These are phyloP conservation scores for Drosophila hamatofila DNA, from an alignment of 2,888 invertebrate species.

Conservation along the genomic window DNA sequence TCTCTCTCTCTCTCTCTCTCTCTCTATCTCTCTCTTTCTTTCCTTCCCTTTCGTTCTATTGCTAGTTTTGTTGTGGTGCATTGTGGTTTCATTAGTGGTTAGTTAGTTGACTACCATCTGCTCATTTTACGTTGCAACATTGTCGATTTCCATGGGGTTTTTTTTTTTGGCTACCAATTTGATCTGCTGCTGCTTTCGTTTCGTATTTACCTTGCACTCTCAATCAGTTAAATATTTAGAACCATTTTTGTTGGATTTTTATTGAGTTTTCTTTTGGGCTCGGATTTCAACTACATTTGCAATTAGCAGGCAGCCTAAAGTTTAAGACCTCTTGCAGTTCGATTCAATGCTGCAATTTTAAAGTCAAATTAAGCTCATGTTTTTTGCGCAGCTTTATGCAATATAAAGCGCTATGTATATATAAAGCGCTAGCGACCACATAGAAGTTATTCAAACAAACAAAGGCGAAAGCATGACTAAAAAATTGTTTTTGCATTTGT, in stretches of 20 bases:
- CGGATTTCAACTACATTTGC: no score
- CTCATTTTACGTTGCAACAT: conserved; percentile 7
- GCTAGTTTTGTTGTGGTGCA: conserved; percentile 19
- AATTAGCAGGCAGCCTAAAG: background rate
- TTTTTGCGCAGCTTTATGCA: background rate
- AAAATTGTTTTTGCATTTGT: conserved; percentile 21
- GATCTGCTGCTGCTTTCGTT: background rate
- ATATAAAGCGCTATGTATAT: no score
- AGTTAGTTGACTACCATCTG: conserved; percentile 18
- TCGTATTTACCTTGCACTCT: conserved; percentile 20
- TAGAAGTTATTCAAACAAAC: conserved; percentile 16
- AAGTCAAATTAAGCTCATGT: background rate
- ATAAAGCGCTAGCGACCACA: background rate
- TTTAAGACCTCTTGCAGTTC: background rate
- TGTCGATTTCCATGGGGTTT: conserved; percentile 1
- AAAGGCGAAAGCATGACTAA: conserved; percentile 9
- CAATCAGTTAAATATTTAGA: conserved; percentile 10
- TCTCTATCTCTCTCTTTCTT: background rate
- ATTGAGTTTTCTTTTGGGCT: background rate
- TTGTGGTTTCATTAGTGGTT: conserved; percentile 32
- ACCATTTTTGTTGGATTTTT: conserved; percentile 1
- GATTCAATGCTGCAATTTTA: background rate
- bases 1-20: background rate
- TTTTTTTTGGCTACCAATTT: conserved; percentile 3
- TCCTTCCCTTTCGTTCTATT: background rate